Evolutionary conservation across 2,113 vertebrate species (phyloP), one percentile per base, ranked within the genome.

Genomic region (Rhinichthys klamathensis): DNA sequence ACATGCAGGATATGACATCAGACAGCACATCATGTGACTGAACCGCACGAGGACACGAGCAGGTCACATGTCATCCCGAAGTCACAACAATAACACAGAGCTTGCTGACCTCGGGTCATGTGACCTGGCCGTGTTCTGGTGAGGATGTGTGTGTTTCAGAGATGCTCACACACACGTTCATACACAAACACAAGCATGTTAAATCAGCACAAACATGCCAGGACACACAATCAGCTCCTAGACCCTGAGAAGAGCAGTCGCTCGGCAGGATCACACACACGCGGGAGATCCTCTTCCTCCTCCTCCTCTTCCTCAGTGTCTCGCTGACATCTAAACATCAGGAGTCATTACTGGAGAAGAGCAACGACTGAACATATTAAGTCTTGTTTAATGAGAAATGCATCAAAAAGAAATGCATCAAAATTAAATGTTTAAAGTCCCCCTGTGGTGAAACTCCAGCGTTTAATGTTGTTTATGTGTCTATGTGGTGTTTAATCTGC

Each of bases 201-300:
- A 83, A 80, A 84, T 73, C 25, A 49, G 82, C 46, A 73, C 69
- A 67, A 84, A 86, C 90, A 91, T 92, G 94, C 93, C 94, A 93
- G 86, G 94, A 95, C 95, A 95, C 90, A 93, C 94, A 95, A 95
- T 95, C 95, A 95, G 94, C 93, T 86, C 60, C 75, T 84, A 30
- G 61, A 27, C 67, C 25, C 35, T 2, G 0, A 80, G 41, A 27
- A 86, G 21, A 38, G 35, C 84, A 61, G 81, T 6, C 60, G 5
- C 78, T 49, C 78, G 41, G 1, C 38, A 2, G 0, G 38, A 41
- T 8, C 38, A 41, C 7, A 41, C 38, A 38, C 35, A 38, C 30
- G 30, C 38, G 38, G 38, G 6, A 38, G 6, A 1, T 7, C 0
- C 6, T 38, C 38, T 0, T 4, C 11, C 4, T 49, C 46, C 8